Evolutionary conservation across 1,140 invertebrate species (phyloP).

Genomic region (Drosophila sp.): DNA sequence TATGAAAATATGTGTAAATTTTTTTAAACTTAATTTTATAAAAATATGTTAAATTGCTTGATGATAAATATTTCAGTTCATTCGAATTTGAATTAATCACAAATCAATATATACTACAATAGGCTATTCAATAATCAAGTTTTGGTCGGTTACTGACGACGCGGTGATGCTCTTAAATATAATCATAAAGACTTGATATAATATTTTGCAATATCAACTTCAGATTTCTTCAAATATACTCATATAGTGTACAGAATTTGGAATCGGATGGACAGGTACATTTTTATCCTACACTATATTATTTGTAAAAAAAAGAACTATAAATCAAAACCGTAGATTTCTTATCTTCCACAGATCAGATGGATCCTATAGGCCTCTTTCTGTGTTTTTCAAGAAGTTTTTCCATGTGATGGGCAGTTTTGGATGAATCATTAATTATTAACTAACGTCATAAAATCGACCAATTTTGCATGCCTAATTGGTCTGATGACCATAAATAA

Average conservation of each 20-base stretch:
- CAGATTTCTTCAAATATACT: too few relatives aligned
- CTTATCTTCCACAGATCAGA: neutral
- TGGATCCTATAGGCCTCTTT: neutral
- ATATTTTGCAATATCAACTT: too few relatives aligned
- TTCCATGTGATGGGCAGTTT: neutral
- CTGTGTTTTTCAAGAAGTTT: neutral
- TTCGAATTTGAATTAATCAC: constrained; percentile 15
- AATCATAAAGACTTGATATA: too few relatives aligned
- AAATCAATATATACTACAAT: neutral
- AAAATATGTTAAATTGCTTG: constrained; percentile 3
- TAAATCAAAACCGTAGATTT: neutral
- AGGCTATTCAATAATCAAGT: neutral
- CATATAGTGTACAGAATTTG: too few relatives aligned
- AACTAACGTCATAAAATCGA: constrained; percentile 6
- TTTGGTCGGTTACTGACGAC: neutral
- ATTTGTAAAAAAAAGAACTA: too few relatives aligned
- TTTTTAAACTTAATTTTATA: constrained; percentile 15
- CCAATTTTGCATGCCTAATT: constrained; percentile 44
- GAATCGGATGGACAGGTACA: neutral
- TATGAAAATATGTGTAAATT: constrained; percentile 2
- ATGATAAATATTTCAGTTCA: constrained; percentile 11
- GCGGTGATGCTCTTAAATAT: neutral
- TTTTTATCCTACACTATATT: neutral
- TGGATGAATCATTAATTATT: neutral
- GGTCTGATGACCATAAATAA: constrained; percentile 1